A percentile compares a stretch with the other conserved stretches of the same genome.
phyloP scores from a whole-genome alignment of 2,797 vertebrate species.

The Anabacerthia variegaticeps region DNA sequence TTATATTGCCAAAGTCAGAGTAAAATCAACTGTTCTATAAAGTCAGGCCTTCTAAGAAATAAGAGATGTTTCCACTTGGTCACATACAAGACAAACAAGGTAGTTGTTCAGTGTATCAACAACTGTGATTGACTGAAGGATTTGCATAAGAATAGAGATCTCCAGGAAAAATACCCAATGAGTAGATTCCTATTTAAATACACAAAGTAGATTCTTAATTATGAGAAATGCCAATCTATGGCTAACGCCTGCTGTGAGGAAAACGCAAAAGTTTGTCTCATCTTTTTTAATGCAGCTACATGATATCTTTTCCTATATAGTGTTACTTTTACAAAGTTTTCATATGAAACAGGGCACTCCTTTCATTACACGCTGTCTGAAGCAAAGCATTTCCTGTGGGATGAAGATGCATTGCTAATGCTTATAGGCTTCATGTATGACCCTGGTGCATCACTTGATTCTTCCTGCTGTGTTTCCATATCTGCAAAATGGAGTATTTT shows the following conservation, averaged over 20 bases:
- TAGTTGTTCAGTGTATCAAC: neutral
- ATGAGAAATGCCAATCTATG: slow-evolving; percentile 29
- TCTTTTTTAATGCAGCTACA: neutral
- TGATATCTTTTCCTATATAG: neutral
- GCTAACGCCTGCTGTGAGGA: neutral
- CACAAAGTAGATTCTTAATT: neutral
- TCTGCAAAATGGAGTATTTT: neutral
- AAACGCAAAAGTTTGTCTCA: neutral
- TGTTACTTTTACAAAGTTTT: neutral
- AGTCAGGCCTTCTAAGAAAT: neutral
- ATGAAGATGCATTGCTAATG: neutral
- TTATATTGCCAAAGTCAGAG: neutral
- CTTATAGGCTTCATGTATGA: neutral
- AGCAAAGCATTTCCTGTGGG: neutral
- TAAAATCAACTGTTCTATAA: neutral
- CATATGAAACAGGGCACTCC: neutral
- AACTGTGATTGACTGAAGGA: neutral
- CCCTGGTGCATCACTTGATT: neutral
- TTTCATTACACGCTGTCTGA: neutral
- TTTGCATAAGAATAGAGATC: slow-evolving; percentile 15
- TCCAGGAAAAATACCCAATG: slow-evolving; percentile 1
- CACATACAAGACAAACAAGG: neutral
- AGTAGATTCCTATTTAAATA: slow-evolving; percentile 11
- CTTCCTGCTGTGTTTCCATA: neutral
- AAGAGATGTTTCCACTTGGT: neutral